phyloP scores from a whole-genome alignment of 2,888 invertebrate species.

The Hyposoter dolosus region DNA sequence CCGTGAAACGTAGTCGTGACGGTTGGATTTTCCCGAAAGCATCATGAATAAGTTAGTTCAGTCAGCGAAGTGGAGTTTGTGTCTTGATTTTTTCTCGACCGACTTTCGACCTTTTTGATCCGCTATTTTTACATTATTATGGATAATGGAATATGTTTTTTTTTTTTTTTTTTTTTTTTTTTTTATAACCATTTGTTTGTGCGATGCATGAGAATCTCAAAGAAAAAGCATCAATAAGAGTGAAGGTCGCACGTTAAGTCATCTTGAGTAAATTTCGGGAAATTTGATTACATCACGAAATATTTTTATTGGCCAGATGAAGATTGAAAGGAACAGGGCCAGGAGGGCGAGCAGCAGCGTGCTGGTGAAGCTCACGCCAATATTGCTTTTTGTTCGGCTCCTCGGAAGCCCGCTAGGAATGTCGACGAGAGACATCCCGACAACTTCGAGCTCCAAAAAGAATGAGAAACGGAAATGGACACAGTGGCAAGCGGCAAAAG shows the following conservation, averaged over 20 bases:
- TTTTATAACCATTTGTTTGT: background rate
- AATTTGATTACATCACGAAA: too few relatives aligned
- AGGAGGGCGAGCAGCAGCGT: background rate
- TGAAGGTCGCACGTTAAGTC: background rate
- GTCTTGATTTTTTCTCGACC: constrained; percentile 31
- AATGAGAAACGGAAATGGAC: constrained; percentile 68
- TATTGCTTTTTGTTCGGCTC: constrained; percentile 61
- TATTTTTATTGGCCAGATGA: background rate
- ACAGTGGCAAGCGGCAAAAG: constrained; percentile 12
- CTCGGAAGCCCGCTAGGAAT: constrained; percentile 34
- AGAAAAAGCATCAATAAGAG: background rate
- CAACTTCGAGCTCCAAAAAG: constrained; percentile 58
- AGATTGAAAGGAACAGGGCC: background rate
- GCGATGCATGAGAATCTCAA: constrained; percentile 19
- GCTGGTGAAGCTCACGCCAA: constrained; percentile 25
- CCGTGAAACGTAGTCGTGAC: constrained; percentile 58
- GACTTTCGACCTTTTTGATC: constrained; percentile 18
- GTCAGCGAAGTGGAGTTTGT: constrained; percentile 19
- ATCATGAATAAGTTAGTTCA: constrained; percentile 62
- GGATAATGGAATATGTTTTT: background rate
- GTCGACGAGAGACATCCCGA: constrained; percentile 50
- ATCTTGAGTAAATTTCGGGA: too few relatives aligned
- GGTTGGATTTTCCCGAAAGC: constrained; percentile 56
- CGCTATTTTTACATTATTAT: background rate
- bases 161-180: background rate